Evolutionary conservation across 2,113 vertebrate genomes (phyloP).

Genomic region (Paratilapia polleni): DNA sequence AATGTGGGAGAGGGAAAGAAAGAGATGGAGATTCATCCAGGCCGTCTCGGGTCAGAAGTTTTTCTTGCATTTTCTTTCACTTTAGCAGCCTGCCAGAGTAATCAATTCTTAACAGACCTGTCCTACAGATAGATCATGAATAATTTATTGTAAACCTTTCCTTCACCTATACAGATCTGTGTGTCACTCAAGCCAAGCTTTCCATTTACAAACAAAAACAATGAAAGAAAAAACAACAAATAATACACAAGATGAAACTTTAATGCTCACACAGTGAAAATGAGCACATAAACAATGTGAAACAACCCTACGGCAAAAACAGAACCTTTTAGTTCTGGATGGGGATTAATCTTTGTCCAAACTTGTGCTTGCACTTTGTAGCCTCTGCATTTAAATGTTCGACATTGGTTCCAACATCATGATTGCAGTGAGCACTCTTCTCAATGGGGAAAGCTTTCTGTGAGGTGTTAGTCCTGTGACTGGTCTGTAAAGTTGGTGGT

Average conservation of each 20-base stretch:
- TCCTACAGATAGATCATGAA: conserved; percentile 24
- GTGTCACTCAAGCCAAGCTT: neutral
- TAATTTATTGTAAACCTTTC: conserved; percentile 38
- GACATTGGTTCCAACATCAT: neutral
- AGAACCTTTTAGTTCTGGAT: neutral
- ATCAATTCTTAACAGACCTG: conserved; percentile 31
- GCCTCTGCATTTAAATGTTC: neutral
- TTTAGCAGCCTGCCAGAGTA: neutral
- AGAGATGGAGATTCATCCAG: conserved; percentile 24
- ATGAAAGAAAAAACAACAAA: conserved; percentile 29
- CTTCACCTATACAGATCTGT: conserved; percentile 7
- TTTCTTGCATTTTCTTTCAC: conserved; percentile 32
- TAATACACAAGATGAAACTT: conserved; percentile 26
- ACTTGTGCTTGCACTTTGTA: neutral
- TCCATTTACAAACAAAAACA: conserved; percentile 23
- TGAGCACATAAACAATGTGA: neutral
- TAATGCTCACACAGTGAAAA: neutral
- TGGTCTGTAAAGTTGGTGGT: neutral
- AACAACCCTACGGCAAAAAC: neutral
- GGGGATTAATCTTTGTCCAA: neutral
- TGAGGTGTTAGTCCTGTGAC: neutral
- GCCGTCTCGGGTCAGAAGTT: conserved; percentile 42
- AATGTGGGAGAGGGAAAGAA: conserved; percentile 46
- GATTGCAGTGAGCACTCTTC: neutral
- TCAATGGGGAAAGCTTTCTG: neutral